These are phyloP conservation scores for Melanostoma mellinum DNA, from an alignment of 2,888 invertebrate genomes.

Conservation along the genomic window DNA sequence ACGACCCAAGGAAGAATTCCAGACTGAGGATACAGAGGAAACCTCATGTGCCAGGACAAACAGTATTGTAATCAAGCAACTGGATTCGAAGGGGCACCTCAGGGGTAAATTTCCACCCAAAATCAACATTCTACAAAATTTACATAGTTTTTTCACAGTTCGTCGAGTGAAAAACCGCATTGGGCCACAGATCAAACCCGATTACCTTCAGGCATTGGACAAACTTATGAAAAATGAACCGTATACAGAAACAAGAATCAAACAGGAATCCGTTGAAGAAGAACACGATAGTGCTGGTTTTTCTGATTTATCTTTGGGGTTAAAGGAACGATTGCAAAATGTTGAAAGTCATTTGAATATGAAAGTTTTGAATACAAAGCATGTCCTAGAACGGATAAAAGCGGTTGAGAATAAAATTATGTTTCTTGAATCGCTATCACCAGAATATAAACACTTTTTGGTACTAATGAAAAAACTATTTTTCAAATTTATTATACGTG, in stretches of 20 bases:
- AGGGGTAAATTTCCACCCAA: constrained; percentile 84
- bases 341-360: constrained; percentile 85
- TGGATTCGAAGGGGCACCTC: constrained; percentile 90
- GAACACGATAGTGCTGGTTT: constrained; percentile 10
- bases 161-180: constrained; percentile 87
- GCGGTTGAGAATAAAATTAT: constrained; percentile 89
- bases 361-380: constrained; percentile 84
- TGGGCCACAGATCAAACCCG: constrained; percentile 85
- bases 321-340: constrained; percentile 87
- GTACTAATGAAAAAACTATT: constrained; percentile 78
- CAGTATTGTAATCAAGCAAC: constrained; percentile 87
- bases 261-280: constrained; percentile 38
- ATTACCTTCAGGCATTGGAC: constrained; percentile 81
- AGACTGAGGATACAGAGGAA: constrained; percentile 74
- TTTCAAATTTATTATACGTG: neutral
- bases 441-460: constrained; percentile 90
- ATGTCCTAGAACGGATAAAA: constrained; percentile 88
- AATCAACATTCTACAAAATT: neutral
- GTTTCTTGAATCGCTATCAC: constrained; percentile 89
- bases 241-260: constrained; percentile 42
- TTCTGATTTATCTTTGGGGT: constrained; percentile 78
- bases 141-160: constrained; percentile 82
- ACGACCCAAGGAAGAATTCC: constrained; percentile 65
- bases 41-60: constrained; percentile 90
- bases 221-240: constrained; percentile 81